These are phyloP conservation scores for Drosophila sp. DNA, from an alignment of 1,140 invertebrate genomes.

Conservation along the genomic window DNA sequence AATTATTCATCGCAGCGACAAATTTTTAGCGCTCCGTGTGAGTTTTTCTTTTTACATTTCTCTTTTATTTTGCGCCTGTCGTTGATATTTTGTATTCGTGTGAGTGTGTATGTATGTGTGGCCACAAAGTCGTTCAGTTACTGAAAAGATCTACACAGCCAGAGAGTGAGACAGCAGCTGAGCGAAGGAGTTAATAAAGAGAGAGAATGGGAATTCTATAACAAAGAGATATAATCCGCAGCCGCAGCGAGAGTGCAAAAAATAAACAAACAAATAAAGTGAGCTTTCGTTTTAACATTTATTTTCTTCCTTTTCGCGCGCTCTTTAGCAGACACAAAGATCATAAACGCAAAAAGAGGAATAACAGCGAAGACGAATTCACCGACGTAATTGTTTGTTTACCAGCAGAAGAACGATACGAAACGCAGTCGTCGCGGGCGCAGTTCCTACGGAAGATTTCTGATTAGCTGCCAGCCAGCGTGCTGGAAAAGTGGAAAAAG, in stretches of 20 bases:
- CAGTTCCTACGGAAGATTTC: slow-evolving; percentile 37
- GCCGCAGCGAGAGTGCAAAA: slow-evolving; percentile 16
- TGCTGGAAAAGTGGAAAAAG: slow-evolving; percentile 65
- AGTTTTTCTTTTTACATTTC: slow-evolving; percentile 52
- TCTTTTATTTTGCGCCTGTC: slow-evolving; percentile 28
- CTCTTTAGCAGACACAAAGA: slow-evolving; percentile 11
- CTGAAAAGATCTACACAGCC: slow-evolving; percentile 40
- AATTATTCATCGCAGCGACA: slow-evolving; percentile 43
- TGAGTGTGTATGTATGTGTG: background rate
- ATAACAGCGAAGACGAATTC: background rate
- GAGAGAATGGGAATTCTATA: slow-evolving; percentile 11
- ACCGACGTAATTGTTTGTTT: slow-evolving; percentile 47
- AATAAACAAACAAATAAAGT: slow-evolving; percentile 18
- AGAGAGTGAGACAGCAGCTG: slow-evolving; percentile 15
- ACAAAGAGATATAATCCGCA: slow-evolving; percentile 27
- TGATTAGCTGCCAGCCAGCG: slow-evolving; percentile 36
- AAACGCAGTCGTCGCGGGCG: background rate
- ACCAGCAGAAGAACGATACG: slow-evolving; percentile 21
- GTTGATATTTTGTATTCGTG: slow-evolving; percentile 8
- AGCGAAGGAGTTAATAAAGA: slow-evolving; percentile 10
- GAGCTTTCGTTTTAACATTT: slow-evolving; percentile 3
- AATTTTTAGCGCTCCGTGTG: slow-evolving; percentile 51
- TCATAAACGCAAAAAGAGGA: background rate
- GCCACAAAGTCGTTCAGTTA: slow-evolving; percentile 43
- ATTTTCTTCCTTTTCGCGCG: slow-evolving; percentile 8